Base-by-base conservation (phyloP, 2,888 invertebrate species). In the Sesia bembeciformis region DNA sequence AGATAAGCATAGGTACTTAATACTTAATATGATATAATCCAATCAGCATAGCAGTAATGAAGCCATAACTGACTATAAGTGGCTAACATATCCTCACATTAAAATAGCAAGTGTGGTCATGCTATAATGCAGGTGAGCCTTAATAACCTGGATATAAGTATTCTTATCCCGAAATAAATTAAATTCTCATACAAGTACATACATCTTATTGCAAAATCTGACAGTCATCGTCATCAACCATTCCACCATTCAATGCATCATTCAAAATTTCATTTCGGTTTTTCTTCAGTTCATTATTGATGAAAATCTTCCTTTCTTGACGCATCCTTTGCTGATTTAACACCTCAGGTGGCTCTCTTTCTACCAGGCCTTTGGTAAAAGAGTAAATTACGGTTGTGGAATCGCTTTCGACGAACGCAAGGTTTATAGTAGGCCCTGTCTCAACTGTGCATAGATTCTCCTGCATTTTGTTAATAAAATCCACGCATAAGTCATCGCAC, bases 391-490 rank as follows among this genome's bases (percentile, higher is more conserved):
- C 87, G 4, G 80, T 83, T 0, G 89, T 84, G 8, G 80, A 81
- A 60, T 90, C 90, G 4, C 80, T 80, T 57, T 89, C 89, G 0
- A 87, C 73, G 52, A 88, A 86, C 0, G 90, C 90, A 2, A 90
- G 61, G 58, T 84, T 87, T 0, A 90, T 72, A 0, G 75, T 74
- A 0, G 79, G 82, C 0, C 88, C 87, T 0, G 88, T 84, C 57
- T 88, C 88, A 1, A 84, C 78, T 0, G 87, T 84, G 57, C 90
- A 90, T 23, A 90, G 62, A 57, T 88, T 85, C 55, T 85, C 84
- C 65, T 90, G 90, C 41, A 88, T 66, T 60, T 72, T 71, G 40
- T 75, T 76, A 7, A 90, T 79, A 51, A 72, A 74, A 40, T 81
- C 74, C 60, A 90, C 64, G 55, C 73, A 81, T 52, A 86, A 63